Conservation (phyloP, 2,888 invertebrate species). For the Ormyrus pomaceus region DNA sequence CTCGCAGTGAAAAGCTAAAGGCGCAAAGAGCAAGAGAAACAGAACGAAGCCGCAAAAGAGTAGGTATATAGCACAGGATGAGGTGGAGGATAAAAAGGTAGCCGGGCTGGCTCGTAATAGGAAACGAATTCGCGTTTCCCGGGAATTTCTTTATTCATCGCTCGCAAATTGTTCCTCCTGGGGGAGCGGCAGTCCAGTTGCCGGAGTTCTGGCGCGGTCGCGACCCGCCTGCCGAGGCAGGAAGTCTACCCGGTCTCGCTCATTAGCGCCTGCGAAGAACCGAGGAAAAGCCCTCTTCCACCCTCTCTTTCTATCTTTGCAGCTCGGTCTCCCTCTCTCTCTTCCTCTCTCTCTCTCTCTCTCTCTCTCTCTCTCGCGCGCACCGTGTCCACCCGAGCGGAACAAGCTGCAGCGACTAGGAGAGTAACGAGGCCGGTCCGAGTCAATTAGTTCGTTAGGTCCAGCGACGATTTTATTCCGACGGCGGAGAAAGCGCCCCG, state of each 20-base stretch:
- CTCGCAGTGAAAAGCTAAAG: not conserved
- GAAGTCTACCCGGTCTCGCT: slow-evolving; percentile 34
- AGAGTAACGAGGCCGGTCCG: slow-evolving; percentile 41
- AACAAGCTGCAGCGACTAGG: not conserved
- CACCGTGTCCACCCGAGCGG: not conserved
- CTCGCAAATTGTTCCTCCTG: slow-evolving; percentile 62
- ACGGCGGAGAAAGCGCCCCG: slow-evolving; percentile 4
- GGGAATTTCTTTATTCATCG: slow-evolving; percentile 65
- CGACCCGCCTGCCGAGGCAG: not conserved
- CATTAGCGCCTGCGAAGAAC: slow-evolving; percentile 34
- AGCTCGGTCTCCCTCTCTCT: not conserved
- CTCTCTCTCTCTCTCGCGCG: no score
- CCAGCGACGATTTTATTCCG: slow-evolving; percentile 57
- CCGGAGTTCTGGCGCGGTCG: not conserved
- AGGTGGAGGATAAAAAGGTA: not conserved
- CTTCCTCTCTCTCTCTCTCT: not conserved
- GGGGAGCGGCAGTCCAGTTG: not conserved
- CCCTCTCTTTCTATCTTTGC: no score
- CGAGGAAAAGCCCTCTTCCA: not conserved
- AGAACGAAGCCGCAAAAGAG: slow-evolving; percentile 7
- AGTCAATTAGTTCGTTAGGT: slow-evolving; percentile 63
- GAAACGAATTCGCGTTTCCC: slow-evolving; percentile 57
- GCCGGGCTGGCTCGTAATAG: slow-evolving; percentile 50
- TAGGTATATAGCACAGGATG: no score
- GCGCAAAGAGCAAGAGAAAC: not conserved